Evolutionary conservation across 1,140 invertebrate genomes (phyloP).

Genomic region (Brachionus rubens): DNA sequence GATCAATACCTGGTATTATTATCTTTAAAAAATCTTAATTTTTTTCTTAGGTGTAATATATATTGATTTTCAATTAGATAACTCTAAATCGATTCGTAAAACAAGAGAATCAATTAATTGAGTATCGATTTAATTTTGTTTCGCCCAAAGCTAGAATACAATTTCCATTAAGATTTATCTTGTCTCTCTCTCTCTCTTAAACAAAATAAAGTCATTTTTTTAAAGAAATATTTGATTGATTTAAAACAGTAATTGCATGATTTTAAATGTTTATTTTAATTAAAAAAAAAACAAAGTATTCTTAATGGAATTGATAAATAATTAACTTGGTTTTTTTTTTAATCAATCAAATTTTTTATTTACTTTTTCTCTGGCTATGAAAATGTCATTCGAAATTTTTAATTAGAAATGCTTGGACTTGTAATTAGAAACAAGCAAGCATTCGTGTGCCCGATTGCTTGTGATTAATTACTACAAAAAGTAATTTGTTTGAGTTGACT

Average conservation of each 20-base stretch:
- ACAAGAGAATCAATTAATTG: too few relatives aligned
- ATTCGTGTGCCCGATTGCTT: too few relatives aligned
- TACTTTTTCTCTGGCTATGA: too few relatives aligned
- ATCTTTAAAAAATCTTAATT: slow-evolving; percentile 12
- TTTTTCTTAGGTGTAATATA: not conserved
- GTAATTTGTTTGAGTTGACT: too few relatives aligned
- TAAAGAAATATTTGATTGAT: slow-evolving; percentile 40
- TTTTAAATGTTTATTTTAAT: not conserved
- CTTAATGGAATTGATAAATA: not conserved
- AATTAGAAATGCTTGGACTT: too few relatives aligned
- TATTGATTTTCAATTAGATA: too few relatives aligned
- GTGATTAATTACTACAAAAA: too few relatives aligned
- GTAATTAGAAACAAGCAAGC: too few relatives aligned
- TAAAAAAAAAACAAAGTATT: not conserved
- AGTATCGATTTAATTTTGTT: too few relatives aligned
- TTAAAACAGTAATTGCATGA: not conserved
- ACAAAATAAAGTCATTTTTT: not conserved
- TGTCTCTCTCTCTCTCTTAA: slow-evolving; percentile 2
- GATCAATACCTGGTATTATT: slow-evolving; percentile 17
- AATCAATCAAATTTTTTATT: slow-evolving; percentile 31
- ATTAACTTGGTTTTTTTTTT: slow-evolving; percentile 15
- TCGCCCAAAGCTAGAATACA: too few relatives aligned
- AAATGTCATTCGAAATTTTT: too few relatives aligned
- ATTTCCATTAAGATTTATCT: slow-evolving; percentile 20
- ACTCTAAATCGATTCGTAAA: too few relatives aligned